These are phyloP conservation scores for Holothuria glaberrima DNA, from an alignment of 35 echinoderm and acorn worm species.

Conservation along the genomic window DNA sequence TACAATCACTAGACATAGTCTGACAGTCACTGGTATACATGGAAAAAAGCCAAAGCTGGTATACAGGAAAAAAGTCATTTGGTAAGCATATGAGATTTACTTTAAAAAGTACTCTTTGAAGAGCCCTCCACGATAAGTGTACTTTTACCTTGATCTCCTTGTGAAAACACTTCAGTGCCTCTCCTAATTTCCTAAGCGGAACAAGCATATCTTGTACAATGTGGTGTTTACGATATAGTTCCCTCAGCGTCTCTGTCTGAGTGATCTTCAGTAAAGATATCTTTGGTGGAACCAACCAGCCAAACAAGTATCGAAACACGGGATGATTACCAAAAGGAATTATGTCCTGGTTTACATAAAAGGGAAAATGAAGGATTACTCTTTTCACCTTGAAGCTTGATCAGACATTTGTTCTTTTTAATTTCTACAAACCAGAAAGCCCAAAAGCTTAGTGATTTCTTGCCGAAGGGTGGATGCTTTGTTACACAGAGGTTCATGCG, in stretches of 20 bases:
- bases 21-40: neutral
- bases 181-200: conserved; percentile 64
- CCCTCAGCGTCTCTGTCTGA: conserved; percentile 75
- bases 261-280: conserved; percentile 89
- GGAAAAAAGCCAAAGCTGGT: neutral
- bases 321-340: conserved; percentile 95
- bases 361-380: neutral
- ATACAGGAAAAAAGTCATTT: too few species aligned
- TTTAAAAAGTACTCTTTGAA: neutral
- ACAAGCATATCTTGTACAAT: conserved; percentile 94
- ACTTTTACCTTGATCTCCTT: conserved; percentile 80
- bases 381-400: too few species aligned
- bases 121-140: too few species aligned
- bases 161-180: conserved; percentile 71
- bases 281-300: conserved; percentile 95
- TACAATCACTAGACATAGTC: too few species aligned
- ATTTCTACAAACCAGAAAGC: too few species aligned
- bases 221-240: conserved; percentile 85
- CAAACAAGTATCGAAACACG: conserved; percentile 83
- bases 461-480: too few species aligned
- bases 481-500: too few species aligned
- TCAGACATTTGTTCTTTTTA: too few species aligned
- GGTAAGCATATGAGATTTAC: neutral
- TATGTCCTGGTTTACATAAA: conserved; percentile 75
- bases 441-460: too few species aligned